These are phyloP conservation scores for Drosophila nikananu DNA, from an alignment of 1,140 invertebrate species.

Conservation along the genomic window DNA sequence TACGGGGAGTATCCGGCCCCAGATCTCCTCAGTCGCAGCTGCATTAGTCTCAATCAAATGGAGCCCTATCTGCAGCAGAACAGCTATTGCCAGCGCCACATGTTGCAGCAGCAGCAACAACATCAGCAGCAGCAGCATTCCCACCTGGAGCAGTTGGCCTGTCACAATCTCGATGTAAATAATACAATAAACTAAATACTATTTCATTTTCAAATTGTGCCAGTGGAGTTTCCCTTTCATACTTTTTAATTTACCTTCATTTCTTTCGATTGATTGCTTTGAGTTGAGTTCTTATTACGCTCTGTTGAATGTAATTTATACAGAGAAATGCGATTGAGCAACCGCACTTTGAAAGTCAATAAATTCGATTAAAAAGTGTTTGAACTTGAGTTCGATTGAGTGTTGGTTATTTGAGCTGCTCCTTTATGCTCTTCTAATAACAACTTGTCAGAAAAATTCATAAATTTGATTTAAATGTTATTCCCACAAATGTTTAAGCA, in stretches of 20 bases:
- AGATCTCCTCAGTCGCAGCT: conserved; percentile 81
- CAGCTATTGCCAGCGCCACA: conserved; percentile 63
- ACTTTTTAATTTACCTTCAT: not conserved
- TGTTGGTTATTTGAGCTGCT: not conserved
- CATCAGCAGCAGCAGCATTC: conserved; percentile 29
- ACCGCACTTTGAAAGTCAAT: not conserved
- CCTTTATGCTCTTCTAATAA: not conserved
- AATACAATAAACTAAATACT: not conserved
- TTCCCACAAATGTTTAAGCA: too few species aligned
- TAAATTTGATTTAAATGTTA: too few species aligned
- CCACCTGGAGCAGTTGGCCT: conserved; percentile 49
- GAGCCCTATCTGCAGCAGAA: conserved; percentile 65
- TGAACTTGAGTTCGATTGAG: not conserved
- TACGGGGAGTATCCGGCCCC: conserved; percentile 77
- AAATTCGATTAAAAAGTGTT: not conserved
- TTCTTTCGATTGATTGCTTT: not conserved
- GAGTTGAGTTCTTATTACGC: not conserved
- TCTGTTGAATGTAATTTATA: not conserved
- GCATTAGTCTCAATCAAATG: conserved; percentile 82
- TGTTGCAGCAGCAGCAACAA: conserved; percentile 42
- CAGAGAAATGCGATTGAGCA: not conserved
- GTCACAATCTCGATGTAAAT: conserved; percentile 48
- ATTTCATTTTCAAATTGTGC: not conserved
- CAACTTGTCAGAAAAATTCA: not conserved
- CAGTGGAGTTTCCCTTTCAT: too few species aligned